A percentile compares a stretch with the other conserved stretches of the same genome.
phyloP scores from a whole-genome alignment of 2,888 invertebrate species.

The Sarcophaga carnaria region DNA sequence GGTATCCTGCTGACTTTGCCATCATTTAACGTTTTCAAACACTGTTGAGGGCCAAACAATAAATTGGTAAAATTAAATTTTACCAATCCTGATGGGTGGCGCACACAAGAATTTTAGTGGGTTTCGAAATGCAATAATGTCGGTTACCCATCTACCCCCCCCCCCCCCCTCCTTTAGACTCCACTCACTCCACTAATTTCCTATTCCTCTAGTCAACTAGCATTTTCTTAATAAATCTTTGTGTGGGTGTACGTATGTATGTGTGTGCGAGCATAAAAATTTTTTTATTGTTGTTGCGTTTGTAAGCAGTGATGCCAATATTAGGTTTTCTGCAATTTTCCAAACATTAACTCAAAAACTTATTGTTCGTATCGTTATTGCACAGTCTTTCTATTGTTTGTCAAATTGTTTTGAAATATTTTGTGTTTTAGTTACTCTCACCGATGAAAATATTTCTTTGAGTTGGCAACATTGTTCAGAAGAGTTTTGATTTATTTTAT shows the following conservation, averaged over 20 bases:
- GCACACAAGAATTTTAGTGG: slow-evolving; percentile 27
- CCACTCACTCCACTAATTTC: slow-evolving; percentile 53
- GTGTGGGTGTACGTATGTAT: slow-evolving; percentile 21
- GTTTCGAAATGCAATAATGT: slow-evolving; percentile 53
- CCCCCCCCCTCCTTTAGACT: background rate
- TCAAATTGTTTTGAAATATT: too few species aligned
- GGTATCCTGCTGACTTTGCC: slow-evolving; percentile 76
- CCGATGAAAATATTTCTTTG: too few species aligned
- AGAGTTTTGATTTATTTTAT: slow-evolving; percentile 68
- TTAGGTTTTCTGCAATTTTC: too few species aligned
- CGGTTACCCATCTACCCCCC: slow-evolving; percentile 24
- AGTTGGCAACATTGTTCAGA: slow-evolving; percentile 63
- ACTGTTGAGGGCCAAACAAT: slow-evolving; percentile 67
- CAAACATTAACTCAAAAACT: too few species aligned
- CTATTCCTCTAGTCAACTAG: slow-evolving; percentile 47
- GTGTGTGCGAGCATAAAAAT: slow-evolving; percentile 34
- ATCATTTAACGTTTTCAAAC: slow-evolving; percentile 71
- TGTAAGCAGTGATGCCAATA: too few species aligned
- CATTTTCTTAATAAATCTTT: slow-evolving; percentile 67
- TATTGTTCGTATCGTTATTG: too few species aligned
- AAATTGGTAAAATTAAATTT: slow-evolving; percentile 73
- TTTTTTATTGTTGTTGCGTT: slow-evolving; percentile 63
- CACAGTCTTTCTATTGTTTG: too few species aligned
- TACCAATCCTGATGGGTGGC: slow-evolving; percentile 55
- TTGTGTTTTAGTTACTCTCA: too few species aligned